Evolutionary conservation across 2,797 vertebrate genomes (phyloP), one percentile per base, ranked within the genome.

Genomic region (Periparus ater): DNA sequence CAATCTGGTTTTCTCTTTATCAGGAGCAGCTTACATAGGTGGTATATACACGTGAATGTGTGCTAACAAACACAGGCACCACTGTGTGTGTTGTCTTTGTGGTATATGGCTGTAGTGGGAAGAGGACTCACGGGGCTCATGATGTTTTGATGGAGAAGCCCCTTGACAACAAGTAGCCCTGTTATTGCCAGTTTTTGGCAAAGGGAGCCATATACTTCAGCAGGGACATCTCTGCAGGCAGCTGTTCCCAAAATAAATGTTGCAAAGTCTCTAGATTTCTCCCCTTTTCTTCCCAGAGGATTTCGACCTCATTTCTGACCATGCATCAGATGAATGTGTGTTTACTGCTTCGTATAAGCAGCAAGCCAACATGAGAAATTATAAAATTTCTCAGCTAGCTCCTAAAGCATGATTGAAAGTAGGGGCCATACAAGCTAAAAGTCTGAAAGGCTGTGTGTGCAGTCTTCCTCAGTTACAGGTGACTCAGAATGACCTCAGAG

Each of bases 291-390:
- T 91, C 91, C 88, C 85, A 27, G 66, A 58, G 85, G 93, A 65
- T 91, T 93, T 95, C 73, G 58, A 38, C 55, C 34, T 66, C 40
- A 5, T 88, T 93, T 83, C 91, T 96, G 90, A 90, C 91, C 88
- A 15, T 54, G 77, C 23, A 10, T 93, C 76, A 68, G 66, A 40
- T 75, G 67, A 85, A 34, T 29, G 62, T 81, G 88, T 66, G 3
- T 80, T 93, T 88, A 86, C 68, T 95, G 75, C 65, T 89, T 72
- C 79, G 65, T 89, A 5, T 93, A 51, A 93, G 77, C 78, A 92
- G 57, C 81, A 75, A 85, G 51, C 55, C 78, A 79, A 30, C 50
- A 17, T 78, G 70, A 88, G 73, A 85, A 90, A 93, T 68, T 32
- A 32, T 60, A 10, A 50, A 23, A 66, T 88, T 86, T 83, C 76